phyloP scores from a whole-genome alignment of 2,888 invertebrate genomes.

The Cheilosia grossa region DNA sequence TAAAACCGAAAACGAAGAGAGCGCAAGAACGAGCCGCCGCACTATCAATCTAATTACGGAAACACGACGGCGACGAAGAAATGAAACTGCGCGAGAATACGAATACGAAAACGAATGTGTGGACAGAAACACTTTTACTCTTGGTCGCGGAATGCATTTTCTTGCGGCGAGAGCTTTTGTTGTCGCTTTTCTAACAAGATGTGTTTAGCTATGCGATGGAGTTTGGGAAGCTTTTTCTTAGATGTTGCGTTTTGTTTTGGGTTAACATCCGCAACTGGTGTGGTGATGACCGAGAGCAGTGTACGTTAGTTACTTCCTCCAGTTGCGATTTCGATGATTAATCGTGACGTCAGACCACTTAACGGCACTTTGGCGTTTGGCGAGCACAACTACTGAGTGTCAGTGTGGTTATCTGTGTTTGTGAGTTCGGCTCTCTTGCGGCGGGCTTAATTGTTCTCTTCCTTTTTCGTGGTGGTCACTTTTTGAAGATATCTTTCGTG shows the following conservation, averaged over 20 bases:
- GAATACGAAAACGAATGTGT: neutral
- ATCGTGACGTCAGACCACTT: slow-evolving; percentile 65
- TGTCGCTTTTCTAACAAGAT: slow-evolving; percentile 2
- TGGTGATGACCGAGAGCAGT: slow-evolving; percentile 54
- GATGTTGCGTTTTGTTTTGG: slow-evolving; percentile 59
- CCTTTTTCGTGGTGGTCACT: slow-evolving; percentile 19
- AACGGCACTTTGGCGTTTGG: slow-evolving; percentile 57
- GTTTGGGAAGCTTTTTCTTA: slow-evolving; percentile 47
- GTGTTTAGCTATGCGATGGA: neutral
- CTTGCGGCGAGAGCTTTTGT: slow-evolving; percentile 23
- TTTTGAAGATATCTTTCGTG: slow-evolving; percentile 18
- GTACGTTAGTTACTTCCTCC: slow-evolving; percentile 71
- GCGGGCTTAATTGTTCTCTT: slow-evolving; percentile 5
- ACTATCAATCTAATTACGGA: slow-evolving; percentile 72
- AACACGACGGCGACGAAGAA: slow-evolving; percentile 47
- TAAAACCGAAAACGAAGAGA: slow-evolving; percentile 21
- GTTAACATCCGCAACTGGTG: slow-evolving; percentile 68
- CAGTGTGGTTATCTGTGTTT: neutral
- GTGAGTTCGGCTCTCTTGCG: slow-evolving; percentile 33
- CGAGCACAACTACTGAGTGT: neutral
- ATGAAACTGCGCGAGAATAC: slow-evolving; percentile 13
- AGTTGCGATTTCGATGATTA: slow-evolving; percentile 56
- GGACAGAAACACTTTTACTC: slow-evolving; percentile 71
- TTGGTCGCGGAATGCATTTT: slow-evolving; percentile 70
- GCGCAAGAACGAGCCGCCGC: slow-evolving; percentile 35